A percentile compares a stretch with the other conserved stretches of the same genome.
These are phyloP conservation scores for Corythornis vintsioides DNA, from an alignment of 2,113 vertebrate genomes.

Conservation along the genomic window DNA sequence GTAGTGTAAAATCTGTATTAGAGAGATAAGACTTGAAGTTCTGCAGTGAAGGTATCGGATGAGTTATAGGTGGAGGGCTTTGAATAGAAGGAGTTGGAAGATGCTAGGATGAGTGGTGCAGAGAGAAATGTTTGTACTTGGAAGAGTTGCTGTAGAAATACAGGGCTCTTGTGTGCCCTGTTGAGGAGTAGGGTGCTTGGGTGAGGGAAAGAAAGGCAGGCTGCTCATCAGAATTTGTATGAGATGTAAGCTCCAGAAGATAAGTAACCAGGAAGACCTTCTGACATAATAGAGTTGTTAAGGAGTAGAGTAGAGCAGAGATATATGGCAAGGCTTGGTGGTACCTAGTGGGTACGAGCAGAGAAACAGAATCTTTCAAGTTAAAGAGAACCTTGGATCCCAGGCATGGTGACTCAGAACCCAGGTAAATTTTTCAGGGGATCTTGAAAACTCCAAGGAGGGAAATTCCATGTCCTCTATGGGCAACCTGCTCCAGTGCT, in stretches of 20 bases:
- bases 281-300: not conserved
- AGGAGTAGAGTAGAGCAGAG: not conserved
- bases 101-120: rapidly evolving
- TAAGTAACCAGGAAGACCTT: not conserved
- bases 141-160: not conserved
- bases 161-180: not conserved
- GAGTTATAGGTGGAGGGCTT: not conserved
- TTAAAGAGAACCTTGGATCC: not conserved
- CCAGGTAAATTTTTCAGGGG: not conserved
- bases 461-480: not conserved
- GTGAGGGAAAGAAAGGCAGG: not conserved
- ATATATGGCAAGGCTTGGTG: not conserved
- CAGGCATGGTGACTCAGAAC: not conserved
- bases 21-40: not conserved
- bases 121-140: not conserved
- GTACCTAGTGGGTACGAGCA: not conserved
- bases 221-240: not conserved
- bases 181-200: not conserved
- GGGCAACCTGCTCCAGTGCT: not conserved
- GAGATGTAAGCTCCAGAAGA: not conserved
- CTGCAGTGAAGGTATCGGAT: not conserved
- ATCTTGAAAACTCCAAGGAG: not conserved
- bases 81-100: not conserved
- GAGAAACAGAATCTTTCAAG: not conserved
- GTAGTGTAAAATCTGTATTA: not conserved